Evolutionary conservation across 1,140 invertebrate species (phyloP).

Genomic region (roundworm (Caenorhabditis elegans)): WBcel235 BX284605.5:15837501-15838000

Average conservation of each 20-base stretch:
- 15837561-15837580: neutral
- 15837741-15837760: neutral
- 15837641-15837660: neutral
- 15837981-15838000: neutral
- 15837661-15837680: neutral
- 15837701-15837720: neutral
- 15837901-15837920: neutral
- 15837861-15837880: neutral
- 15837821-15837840: neutral
- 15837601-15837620: neutral
- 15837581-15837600: neutral
- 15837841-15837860: neutral
- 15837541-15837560: neutral
- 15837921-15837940: neutral
- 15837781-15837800: neutral
- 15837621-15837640: neutral
- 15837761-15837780: neutral
- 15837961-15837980: neutral
- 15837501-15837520: too few relatives aligned
- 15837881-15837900: neutral
- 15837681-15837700: neutral
- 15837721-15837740: too few relatives aligned
- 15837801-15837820: neutral
- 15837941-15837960: neutral
- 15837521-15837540: neutral